Evolutionary conservation across 2,113 vertebrate species (phyloP), one percentile per base, ranked within the genome.

Genomic region (Octodon degus): DNA sequence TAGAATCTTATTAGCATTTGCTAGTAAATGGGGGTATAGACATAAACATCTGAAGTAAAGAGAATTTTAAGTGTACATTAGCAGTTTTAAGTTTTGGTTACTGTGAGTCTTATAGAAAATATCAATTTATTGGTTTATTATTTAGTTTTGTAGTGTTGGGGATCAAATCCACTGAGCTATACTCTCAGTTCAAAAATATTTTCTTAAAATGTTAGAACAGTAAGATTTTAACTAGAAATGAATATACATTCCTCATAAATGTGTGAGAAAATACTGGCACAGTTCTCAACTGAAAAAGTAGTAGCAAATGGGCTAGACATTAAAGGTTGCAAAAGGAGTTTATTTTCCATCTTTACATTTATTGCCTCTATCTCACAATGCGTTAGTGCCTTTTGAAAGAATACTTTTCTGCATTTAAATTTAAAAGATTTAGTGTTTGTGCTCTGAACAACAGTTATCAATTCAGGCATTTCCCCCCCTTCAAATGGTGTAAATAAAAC

Each of bases 1-100:
- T 93, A 96, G 76, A 94, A 55, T 90, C 95, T 97, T 22, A 9
- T 86, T 96, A 97, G 85, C 22, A 93, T 83, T 55, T 77, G 62
- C 85, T 53, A 72, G 74, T 14, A 62, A 97, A 94, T 94, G 34
- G 30, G 68, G 90, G 58, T 1, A 0, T 1, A 67, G 84, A 86
- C 11, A 40, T 90, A 67, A 32, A 17, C 60, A 25, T 95, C 80
- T 76, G 25, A n/a, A 82, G 27, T 0, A 2, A 93, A 96, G 43
- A 53, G 85, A 68, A 67, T 82, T 96, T 67, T 86, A 84, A 81
- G 58, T 84, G 30, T 86, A 53, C 30, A 34, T 63, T 80, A 47
- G 43, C 50, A 84, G 20, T 76, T 83, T 74, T 88, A 79, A 68
- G 12, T 70, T 40, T 95, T 79, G 30, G 12, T 91, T 94, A 63